Conservation (phyloP, 2,113 vertebrate genomes). For the Platycercus adscitus region DNA sequence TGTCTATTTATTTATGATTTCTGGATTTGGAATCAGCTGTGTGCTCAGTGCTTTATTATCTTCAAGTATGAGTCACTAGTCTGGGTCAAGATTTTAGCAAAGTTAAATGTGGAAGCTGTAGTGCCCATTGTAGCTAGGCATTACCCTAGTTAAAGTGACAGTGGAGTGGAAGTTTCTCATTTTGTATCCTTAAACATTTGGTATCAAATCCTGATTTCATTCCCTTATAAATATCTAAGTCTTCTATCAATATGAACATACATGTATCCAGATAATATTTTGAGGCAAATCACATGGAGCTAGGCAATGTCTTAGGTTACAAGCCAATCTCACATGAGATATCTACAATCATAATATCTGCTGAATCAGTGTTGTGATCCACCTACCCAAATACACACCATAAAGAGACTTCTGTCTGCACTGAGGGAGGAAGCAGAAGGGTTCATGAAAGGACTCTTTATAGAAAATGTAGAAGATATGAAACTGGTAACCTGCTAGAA, state of each 20-base stretch:
- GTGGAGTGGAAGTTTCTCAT: background rate
- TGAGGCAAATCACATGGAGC: background rate
- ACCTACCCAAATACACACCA: background rate
- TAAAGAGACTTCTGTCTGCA: background rate
- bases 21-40: background rate
- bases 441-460: background rate
- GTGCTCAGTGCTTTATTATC: background rate
- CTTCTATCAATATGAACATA: background rate
- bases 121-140: background rate
- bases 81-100: background rate
- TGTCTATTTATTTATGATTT: background rate
- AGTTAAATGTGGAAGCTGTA: background rate
- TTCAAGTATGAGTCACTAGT: background rate
- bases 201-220: background rate
- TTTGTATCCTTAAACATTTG: background rate
- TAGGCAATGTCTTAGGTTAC: background rate
- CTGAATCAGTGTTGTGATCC: background rate
- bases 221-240: background rate
- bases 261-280: background rate
- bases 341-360: background rate
- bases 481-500: background rate
- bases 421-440: background rate
- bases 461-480: background rate
- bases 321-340: background rate
- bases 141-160: background rate